phyloP scores from a whole-genome alignment of 2,797 vertebrate genomes.

The Dendrocincla tyrannina region DNA sequence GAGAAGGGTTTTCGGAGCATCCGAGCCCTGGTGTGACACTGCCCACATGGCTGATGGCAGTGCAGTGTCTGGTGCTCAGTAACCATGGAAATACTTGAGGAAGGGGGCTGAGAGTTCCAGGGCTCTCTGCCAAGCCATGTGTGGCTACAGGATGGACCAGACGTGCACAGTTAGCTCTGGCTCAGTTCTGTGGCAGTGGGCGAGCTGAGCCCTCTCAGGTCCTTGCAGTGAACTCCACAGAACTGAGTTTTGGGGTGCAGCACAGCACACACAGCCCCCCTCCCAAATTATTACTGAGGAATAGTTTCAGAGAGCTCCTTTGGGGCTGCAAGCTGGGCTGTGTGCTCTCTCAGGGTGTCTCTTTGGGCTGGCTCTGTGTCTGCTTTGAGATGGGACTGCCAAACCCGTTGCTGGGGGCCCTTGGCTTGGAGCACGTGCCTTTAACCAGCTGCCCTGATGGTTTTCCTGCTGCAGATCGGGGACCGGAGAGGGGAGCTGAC shows the following conservation, averaged over 20 bases:
- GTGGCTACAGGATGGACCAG: neutral
- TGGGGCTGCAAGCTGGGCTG: neutral
- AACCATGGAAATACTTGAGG: neutral
- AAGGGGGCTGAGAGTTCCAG: neutral
- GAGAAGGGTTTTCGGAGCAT: neutral
- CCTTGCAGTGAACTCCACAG: neutral
- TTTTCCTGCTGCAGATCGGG: conserved; percentile 80
- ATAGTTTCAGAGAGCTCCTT: neutral
- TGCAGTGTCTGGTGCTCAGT: neutral
- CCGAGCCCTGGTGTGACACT: neutral
- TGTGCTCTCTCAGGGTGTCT: neutral
- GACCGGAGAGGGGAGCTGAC: conserved; percentile 91
- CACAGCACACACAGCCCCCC: accelerated
- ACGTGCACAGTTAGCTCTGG: accelerated
- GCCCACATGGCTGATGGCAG: neutral
- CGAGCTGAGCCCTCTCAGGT: neutral
- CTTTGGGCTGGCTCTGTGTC: neutral
- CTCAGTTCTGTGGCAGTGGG: neutral
- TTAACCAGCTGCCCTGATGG: neutral
- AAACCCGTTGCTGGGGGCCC: neutral
- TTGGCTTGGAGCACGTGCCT: neutral
- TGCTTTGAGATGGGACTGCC: neutral
- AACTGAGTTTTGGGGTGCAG: neutral
- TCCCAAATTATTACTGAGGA: neutral
- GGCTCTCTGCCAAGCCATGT: neutral